These are phyloP conservation scores for Glaucopsyche alexis DNA, from an alignment of 2,888 invertebrate genomes.

Conservation along the genomic window DNA sequence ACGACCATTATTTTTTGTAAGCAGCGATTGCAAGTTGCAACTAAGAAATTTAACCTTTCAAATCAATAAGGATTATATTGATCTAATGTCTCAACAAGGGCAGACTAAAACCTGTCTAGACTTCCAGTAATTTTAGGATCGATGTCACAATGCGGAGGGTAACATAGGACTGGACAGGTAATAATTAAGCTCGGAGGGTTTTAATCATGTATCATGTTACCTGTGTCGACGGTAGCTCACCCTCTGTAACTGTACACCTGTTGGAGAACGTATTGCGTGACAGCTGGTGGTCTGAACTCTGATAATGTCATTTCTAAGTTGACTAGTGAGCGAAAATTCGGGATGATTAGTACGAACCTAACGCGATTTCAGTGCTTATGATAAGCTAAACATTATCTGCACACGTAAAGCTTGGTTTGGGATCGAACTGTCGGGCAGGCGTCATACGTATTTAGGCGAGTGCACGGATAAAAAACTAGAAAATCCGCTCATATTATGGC, in stretches of 20 bases:
- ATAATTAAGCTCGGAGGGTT: slow-evolving; percentile 10
- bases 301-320: neutral
- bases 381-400: no score
- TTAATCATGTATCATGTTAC: slow-evolving; percentile 24
- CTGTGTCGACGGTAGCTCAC: neutral
- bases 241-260: neutral
- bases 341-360: no score
- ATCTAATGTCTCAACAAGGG: neutral
- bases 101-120: slow-evolving; percentile 5
- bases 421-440: no score
- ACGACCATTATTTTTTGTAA: no score
- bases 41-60: neutral
- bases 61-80: neutral
- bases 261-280: neutral
- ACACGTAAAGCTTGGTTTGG: no score
- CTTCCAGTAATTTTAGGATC: slow-evolving; percentile 8
- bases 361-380: neutral
- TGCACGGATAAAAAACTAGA: no score
- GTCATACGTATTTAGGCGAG: no score
- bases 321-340: neutral
- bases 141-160: slow-evolving; percentile 8
- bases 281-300: neutral
- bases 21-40: no score
- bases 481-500: no score
- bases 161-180: neutral